Conservation (phyloP, 2,888 invertebrate species). For the Onchidella celtica region DNA sequence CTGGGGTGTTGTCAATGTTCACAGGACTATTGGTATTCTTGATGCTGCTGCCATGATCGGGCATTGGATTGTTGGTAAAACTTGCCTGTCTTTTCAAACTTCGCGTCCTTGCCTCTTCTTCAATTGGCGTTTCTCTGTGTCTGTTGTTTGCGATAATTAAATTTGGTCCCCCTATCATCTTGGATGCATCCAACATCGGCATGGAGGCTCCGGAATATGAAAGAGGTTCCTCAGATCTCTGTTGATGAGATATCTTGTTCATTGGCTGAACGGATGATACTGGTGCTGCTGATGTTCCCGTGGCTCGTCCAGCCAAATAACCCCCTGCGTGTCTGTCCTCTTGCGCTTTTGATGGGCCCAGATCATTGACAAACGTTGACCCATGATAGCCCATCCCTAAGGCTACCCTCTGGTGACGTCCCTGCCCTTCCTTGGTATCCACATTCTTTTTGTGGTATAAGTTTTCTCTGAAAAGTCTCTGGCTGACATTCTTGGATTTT, state of each 20-base stretch:
- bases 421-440: background rate
- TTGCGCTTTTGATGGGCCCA: background rate
- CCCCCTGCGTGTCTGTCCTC: background rate
- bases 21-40: background rate
- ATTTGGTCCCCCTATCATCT: background rate
- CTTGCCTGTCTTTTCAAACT: slow-evolving; percentile 33
- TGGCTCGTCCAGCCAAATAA: background rate
- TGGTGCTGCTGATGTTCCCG: background rate
- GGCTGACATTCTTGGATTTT: background rate
- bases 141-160: background rate
- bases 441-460: background rate
- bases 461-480: background rate
- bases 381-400: slow-evolving; percentile 22
- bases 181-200: background rate
- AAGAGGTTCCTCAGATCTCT: slow-evolving; percentile 10
- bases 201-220: background rate
- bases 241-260: background rate
- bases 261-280: background rate
- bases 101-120: slow-evolving; percentile 41
- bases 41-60: background rate
- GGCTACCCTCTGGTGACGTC: background rate
- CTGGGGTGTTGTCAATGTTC: background rate
- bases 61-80: background rate
- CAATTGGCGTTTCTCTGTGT: slow-evolving; percentile 20
- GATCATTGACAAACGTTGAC: slow-evolving; percentile 1